Evolutionary conservation across 2,797 vertebrate genomes (phyloP).

Genomic region (Manis pentadactyla): DNA sequence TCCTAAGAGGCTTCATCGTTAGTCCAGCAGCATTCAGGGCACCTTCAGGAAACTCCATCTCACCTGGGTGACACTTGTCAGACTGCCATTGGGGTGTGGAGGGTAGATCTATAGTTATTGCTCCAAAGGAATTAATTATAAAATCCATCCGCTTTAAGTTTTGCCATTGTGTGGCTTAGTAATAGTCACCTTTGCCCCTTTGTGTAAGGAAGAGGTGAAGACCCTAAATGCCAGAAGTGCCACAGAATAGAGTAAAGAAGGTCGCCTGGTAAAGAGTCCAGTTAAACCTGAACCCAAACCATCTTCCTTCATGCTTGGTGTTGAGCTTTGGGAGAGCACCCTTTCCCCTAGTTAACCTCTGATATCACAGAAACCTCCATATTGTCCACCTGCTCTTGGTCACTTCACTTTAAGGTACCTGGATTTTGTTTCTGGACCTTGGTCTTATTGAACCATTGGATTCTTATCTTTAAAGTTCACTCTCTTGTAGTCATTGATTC

Average conservation of each 20-base stretch:
- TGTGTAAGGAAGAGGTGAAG: constrained; percentile 29
- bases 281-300: not conserved
- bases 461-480: not conserved
- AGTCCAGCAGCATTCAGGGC: not conserved
- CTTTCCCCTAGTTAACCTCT: rapidly evolving
- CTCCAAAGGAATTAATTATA: not conserved
- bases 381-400: not conserved
- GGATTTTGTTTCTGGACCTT: not conserved
- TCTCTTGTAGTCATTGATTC: not conserved
- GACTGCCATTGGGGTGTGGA: not conserved
- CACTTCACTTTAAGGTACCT: not conserved
- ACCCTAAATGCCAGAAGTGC: not conserved
- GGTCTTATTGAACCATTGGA: not conserved
- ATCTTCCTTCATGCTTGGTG: not conserved
- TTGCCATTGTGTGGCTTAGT: not conserved
- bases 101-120: not conserved
- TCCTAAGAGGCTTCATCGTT: not conserved
- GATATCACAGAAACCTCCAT: not conserved
- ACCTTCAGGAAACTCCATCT: not conserved
- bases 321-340: not conserved
- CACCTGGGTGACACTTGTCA: not conserved
- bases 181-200: not conserved
- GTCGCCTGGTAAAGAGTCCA: not conserved
- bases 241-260: not conserved
- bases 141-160: not conserved